Evolutionary conservation across 2,113 vertebrate species (phyloP).

Genomic region (Pachypanchax playfairii): DNA sequence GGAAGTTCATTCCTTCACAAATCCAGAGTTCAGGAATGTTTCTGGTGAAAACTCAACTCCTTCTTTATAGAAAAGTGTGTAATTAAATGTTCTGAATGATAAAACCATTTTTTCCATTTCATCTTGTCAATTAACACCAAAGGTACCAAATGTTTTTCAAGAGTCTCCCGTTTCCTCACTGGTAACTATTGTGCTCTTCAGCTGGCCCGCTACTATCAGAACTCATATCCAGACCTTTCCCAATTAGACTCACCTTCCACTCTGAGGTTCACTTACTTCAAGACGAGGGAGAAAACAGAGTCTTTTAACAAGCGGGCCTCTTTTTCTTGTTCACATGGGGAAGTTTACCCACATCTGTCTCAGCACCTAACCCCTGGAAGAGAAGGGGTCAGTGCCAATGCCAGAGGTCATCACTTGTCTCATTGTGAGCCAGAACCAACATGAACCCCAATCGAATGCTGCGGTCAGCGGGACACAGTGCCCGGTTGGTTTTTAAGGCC

Average conservation of each 20-base stretch:
- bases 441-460: slow-evolving; percentile 66
- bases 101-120: slow-evolving; percentile 40
- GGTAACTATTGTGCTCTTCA: slow-evolving; percentile 63
- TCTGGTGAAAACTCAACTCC: background rate
- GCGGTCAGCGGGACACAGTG: slow-evolving; percentile 63
- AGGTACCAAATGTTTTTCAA: slow-evolving; percentile 43
- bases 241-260: slow-evolving; percentile 80
- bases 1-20: background rate
- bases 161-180: slow-evolving; percentile 44
- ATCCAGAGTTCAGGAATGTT: background rate
- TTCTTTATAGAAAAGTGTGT: slow-evolving; percentile 1
- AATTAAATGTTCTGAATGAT: slow-evolving; percentile 58
- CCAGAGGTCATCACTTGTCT: slow-evolving; percentile 76
- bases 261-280: slow-evolving; percentile 66
- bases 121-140: slow-evolving; percentile 57
- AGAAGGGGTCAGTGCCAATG: slow-evolving; percentile 74
- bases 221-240: slow-evolving; percentile 65
- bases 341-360: slow-evolving; percentile 84
- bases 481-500: slow-evolving; percentile 70
- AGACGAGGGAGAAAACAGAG: slow-evolving; percentile 64
- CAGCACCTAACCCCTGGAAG: slow-evolving; percentile 76
- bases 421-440: slow-evolving; percentile 77
- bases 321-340: slow-evolving; percentile 71
- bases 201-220: slow-evolving; percentile 65
- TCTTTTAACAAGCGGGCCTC: slow-evolving; percentile 77